These are phyloP conservation scores for Calameuta pallipes DNA, from an alignment of 2,888 invertebrate species.

Conservation along the genomic window DNA sequence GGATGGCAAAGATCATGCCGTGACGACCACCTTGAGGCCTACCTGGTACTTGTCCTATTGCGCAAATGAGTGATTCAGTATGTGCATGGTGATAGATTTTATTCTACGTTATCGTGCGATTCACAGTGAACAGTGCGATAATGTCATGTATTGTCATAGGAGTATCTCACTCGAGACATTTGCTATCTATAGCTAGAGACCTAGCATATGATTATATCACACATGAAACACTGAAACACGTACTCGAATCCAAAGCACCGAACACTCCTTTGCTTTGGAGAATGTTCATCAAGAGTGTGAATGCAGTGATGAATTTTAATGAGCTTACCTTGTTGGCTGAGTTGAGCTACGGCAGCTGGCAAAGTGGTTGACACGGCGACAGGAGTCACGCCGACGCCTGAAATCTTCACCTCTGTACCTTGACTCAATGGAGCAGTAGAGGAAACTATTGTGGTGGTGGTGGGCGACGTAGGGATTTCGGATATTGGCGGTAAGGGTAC, in stretches of 20 bases:
- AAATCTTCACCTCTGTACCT: slow-evolving; percentile 72
- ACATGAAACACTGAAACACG: not conserved
- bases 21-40: slow-evolving; percentile 75
- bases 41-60: slow-evolving; percentile 73
- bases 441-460: slow-evolving; percentile 26
- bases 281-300: not conserved
- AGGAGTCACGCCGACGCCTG: slow-evolving; percentile 71
- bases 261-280: not conserved
- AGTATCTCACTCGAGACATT: not conserved
- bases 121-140: slow-evolving; percentile 2
- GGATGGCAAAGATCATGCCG: slow-evolving; percentile 74
- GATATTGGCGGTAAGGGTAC: slow-evolving; percentile 42
- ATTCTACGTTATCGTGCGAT: not conserved
- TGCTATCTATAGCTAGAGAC: slow-evolving; percentile 7
- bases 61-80: slow-evolving; percentile 42
- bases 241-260: not conserved
- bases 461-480: slow-evolving; percentile 30
- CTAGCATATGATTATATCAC: not conserved
- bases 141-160: slow-evolving; percentile 8
- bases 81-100: slow-evolving; percentile 19
- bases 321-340: slow-evolving; percentile 70
- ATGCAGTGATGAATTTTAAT: slow-evolving; percentile 1
- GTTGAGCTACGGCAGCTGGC: slow-evolving; percentile 73
- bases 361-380: slow-evolving; percentile 72
- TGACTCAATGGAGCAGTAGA: slow-evolving; percentile 46